Percentiles rank a stretch among this genome's conserved stretches.
phyloP scores from a whole-genome alignment of 2,888 invertebrate genomes.

The Apamea anceps region DNA sequence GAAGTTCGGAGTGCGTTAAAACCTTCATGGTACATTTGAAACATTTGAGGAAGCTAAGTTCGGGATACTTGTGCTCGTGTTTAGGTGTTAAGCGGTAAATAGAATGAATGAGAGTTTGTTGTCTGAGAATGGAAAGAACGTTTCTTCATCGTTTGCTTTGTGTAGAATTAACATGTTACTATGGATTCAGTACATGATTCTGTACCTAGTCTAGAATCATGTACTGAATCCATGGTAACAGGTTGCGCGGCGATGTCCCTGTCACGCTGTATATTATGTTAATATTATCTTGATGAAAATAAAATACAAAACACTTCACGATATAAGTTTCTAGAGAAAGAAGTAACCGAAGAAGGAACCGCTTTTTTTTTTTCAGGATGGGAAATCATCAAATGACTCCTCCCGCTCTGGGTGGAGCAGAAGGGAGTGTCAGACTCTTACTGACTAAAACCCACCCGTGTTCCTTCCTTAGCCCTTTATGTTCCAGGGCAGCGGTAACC shows the following conservation, averaged over 20 bases:
- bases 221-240: not conserved
- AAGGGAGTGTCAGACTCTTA: too few species aligned
- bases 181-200: not conserved
- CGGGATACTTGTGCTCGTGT: slow-evolving; percentile 31
- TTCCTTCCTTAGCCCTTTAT: too few species aligned
- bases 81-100: slow-evolving; percentile 49
- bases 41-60: slow-evolving; percentile 49
- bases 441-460: too few species aligned
- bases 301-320: not conserved
- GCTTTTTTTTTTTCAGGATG: too few species aligned
- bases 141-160: not conserved
- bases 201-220: not conserved
- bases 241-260: not conserved
- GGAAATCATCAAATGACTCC: too few species aligned
- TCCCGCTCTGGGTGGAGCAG: too few species aligned
- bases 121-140: too few species aligned
- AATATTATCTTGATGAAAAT: not conserved
- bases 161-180: too few species aligned
- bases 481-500: too few species aligned
- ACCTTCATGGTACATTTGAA: slow-evolving; percentile 53
- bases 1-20: slow-evolving; percentile 58
- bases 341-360: too few species aligned
- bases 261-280: not conserved
- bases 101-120: slow-evolving; percentile 21
- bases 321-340: not conserved